Base-by-base conservation (phyloP, 2,888 invertebrate species). In the Drosophila meridionalis region DNA sequence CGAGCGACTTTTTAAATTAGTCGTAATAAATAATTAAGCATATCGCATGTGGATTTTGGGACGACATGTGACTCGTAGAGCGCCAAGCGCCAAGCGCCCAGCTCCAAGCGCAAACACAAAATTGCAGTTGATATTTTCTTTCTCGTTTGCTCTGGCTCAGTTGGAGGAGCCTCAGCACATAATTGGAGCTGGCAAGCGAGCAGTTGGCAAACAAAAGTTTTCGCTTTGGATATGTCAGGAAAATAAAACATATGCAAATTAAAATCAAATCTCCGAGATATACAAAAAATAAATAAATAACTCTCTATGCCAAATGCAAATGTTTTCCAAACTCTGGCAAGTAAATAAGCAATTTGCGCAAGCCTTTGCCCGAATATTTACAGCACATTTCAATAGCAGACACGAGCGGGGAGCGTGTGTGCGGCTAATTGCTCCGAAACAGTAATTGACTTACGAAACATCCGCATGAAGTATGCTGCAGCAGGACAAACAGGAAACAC, bases 1-100 rank as follows among this genome's bases (percentile, higher is more conserved):
- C 52, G 56, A 57, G 70, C 55, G 80, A 80, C 81, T 85, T 85
- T 85, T 83, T 75, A 85, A 89, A 85, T 85, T 88, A 88, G 89
- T 83, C 86, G 64, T 76, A 73, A 86, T 88, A 83, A 83, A 85
- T 88, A 85, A 88, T 86, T 85, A 86, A 88, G 74, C 73, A 76
- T 83, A 80, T 76, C 74, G 72, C 75, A 82, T 87, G 59, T 14
- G 63, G 45, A 48, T 58, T 74, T 78, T 45, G 38, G 45, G 50
- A n/a, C 50, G 26, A 62, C 60, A 67, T 76, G 40, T 45, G 60
- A 43, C 63, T 67, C 50, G 42, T 34, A 30, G 9, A 79, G 60
- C 55, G 62, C 43, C 20, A 20, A 20, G 20, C 20, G 20, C 20
- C 20, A 20, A 20, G 20, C 20, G 20, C 20, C 20, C 20, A 20